Percentiles rank a stretch among this genome's conserved stretches.
These are phyloP conservation scores for Kryphioiulus occultus DNA, from an alignment of 2,888 invertebrate genomes.

Conservation along the genomic window DNA sequence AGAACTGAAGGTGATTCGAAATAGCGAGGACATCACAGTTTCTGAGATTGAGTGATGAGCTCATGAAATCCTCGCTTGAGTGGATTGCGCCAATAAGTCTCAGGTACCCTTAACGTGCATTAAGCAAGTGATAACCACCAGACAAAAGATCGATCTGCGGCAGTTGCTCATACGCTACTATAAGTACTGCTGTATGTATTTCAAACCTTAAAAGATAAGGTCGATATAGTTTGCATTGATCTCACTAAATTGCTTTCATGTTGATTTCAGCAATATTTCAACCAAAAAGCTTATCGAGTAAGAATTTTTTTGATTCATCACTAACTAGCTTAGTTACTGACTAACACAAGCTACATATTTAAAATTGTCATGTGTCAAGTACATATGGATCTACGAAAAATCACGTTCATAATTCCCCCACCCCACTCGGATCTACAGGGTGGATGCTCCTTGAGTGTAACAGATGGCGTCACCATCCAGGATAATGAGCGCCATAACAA, in stretches of 20 bases:
- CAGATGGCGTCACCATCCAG: background rate
- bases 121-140: background rate
- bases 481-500: background rate
- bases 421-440: background rate
- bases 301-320: background rate
- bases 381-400: too few species aligned
- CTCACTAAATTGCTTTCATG: background rate
- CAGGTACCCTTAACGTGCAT: background rate
- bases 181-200: background rate
- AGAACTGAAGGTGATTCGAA: too few species aligned
- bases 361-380: too few species aligned
- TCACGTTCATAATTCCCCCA: too few species aligned
- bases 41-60: too few species aligned
- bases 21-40: too few species aligned
- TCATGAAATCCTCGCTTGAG: background rate
- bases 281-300: background rate
- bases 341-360: background rate
- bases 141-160: background rate
- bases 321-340: background rate
- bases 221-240: background rate
- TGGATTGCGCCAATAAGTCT: background rate
- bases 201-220: background rate
- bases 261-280: background rate
- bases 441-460: background rate
- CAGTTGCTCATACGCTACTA: background rate